Conservation (phyloP, 2,113 vertebrate species). For the Phasianus colchicus region DNA sequence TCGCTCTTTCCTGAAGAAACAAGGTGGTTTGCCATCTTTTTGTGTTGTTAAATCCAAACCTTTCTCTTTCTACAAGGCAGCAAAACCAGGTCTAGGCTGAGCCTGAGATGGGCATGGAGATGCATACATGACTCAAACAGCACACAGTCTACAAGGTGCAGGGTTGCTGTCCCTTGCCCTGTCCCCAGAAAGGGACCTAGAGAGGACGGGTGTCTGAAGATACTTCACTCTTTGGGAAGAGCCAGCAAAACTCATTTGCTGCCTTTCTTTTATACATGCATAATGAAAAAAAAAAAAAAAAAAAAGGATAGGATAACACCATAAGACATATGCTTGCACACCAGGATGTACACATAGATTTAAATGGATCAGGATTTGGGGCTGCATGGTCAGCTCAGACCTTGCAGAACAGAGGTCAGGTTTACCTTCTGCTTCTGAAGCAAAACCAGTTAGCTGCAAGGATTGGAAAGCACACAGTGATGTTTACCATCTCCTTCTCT, state of each 20-base stretch:
- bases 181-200: background rate
- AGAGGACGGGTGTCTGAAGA: background rate
- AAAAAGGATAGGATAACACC: background rate
- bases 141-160: background rate
- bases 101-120: rapidly evolving
- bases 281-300: background rate
- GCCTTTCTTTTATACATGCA: rapidly evolving
- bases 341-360: background rate
- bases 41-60: background rate
- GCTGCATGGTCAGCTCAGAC: rapidly evolving
- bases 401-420: background rate
- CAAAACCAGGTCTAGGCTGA: background rate
- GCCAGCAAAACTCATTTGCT: background rate
- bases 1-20: background rate
- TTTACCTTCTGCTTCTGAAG: background rate
- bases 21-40: background rate
- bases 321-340: background rate
- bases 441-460: background rate
- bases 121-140: background rate
- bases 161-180: background rate
- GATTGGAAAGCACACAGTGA: background rate
- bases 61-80: background rate
- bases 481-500: background rate
- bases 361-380: background rate
- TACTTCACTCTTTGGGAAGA: background rate